Evolutionary conservation across 2,113 vertebrate genomes (phyloP).

Genomic region (Podarcis muralis): DNA sequence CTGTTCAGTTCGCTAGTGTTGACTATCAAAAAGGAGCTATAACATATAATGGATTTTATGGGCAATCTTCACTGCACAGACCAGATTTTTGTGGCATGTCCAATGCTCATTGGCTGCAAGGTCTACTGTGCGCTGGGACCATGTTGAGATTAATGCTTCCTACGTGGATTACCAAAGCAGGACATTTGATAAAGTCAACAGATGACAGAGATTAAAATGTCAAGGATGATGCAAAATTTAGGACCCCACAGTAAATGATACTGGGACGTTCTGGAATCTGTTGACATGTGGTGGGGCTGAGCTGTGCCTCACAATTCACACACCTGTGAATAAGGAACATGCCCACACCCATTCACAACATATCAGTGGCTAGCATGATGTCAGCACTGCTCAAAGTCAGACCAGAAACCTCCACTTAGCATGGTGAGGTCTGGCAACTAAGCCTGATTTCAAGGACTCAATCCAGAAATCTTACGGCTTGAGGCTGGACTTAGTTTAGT

Average conservation of each 20-base stretch:
- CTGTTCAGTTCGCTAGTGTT: background rate
- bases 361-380: too few species aligned
- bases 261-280: background rate
- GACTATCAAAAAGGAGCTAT: background rate
- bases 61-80: background rate
- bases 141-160: background rate
- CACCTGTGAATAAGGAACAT: too few species aligned
- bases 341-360: too few species aligned
- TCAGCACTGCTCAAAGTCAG: too few species aligned
- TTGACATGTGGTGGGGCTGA: background rate
- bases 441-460: too few species aligned
- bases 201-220: background rate
- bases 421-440: too few species aligned
- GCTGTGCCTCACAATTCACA: too few species aligned
- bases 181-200: background rate
- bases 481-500: too few species aligned
- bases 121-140: background rate
- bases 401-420: too few species aligned
- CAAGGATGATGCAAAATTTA: background rate
- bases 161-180: background rate
- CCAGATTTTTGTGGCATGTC: background rate
- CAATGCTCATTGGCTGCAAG: background rate
- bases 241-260: background rate
- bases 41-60: background rate
- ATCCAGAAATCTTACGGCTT: too few species aligned